Percentiles rank a stretch among this genome's conserved stretches.
Evolutionary conservation across 2,113 vertebrate species (phyloP).

Genomic region (Hippocampus guttulatus): DNA sequence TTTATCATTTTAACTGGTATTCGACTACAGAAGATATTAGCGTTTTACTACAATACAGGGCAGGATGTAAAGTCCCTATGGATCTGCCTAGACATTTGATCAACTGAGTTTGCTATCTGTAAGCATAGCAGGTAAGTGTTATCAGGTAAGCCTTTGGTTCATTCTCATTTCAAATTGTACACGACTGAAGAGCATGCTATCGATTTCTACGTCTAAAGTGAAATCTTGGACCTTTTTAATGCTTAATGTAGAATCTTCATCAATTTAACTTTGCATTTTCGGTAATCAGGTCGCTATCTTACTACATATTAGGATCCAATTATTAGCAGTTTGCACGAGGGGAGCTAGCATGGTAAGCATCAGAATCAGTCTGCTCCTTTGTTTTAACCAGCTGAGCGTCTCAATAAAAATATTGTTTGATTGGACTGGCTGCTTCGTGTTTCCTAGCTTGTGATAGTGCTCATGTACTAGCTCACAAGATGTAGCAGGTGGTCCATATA

Average conservation of each 20-base stretch:
- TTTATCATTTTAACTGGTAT: not conserved
- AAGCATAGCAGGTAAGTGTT: not conserved
- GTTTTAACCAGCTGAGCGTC: not conserved
- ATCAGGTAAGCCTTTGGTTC: too few species aligned
- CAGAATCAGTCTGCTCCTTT: not conserved
- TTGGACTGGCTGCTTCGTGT: not conserved
- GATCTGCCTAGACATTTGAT: not conserved
- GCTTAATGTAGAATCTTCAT: not conserved
- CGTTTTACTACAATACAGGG: not conserved
- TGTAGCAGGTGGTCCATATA: conserved; percentile 82
- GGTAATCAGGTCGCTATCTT: too few species aligned
- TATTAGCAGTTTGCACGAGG: not conserved
- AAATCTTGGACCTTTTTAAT: too few species aligned
- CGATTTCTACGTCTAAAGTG: too few species aligned
- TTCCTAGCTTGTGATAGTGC: conserved; percentile 54
- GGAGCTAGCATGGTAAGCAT: not conserved
- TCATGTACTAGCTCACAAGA: conserved; percentile 67
- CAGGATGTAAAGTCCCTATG: not conserved
- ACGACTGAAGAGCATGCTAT: too few species aligned
- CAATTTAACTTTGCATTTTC: too few species aligned
- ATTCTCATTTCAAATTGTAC: too few species aligned
- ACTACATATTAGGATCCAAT: not conserved
- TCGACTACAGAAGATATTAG: not conserved
- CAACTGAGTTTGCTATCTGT: not conserved
- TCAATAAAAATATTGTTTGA: not conserved